Evolutionary conservation across 92 coral and sea anemone genomes (phyloP).

Genomic region (Epizoanthus scotinus): DNA sequence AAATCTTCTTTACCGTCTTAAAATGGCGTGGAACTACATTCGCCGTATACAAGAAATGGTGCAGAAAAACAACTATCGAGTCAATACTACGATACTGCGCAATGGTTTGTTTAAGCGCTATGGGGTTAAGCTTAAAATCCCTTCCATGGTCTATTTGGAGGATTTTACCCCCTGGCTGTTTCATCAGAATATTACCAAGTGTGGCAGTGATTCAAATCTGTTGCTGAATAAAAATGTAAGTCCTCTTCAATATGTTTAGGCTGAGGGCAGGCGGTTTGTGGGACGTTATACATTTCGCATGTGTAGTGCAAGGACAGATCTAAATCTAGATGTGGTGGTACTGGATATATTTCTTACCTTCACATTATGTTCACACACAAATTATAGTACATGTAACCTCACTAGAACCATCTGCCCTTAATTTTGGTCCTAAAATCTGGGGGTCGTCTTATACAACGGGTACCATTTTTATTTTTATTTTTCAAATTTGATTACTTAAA

Average conservation of each 20-base stretch:
- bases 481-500: too few species aligned
- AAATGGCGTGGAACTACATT: slow-evolving; percentile 63
- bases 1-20: slow-evolving; percentile 49
- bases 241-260: not conserved
- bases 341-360: too few species aligned
- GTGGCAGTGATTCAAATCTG: slow-evolving; percentile 87
- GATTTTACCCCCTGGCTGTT: slow-evolving; percentile 70
- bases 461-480: too few species aligned
- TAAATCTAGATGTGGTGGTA: too few species aligned
- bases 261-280: too few species aligned
- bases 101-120: slow-evolving; percentile 56
- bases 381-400: too few species aligned
- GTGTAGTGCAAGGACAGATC: too few species aligned
- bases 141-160: slow-evolving; percentile 43
- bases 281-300: too few species aligned
- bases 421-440: too few species aligned
- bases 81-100: slow-evolving; percentile 46
- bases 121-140: slow-evolving; percentile 60
- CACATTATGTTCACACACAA: too few species aligned
- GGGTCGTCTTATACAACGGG: too few species aligned
- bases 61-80: slow-evolving; percentile 40
- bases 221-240: slow-evolving; percentile 73
- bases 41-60: slow-evolving; percentile 61
- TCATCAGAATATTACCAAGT: slow-evolving; percentile 81
- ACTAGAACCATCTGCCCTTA: too few species aligned